These are phyloP conservation scores for Macropus fuliginosus DNA, from an alignment of 2,797 vertebrate species.

Conservation along the genomic window DNA sequence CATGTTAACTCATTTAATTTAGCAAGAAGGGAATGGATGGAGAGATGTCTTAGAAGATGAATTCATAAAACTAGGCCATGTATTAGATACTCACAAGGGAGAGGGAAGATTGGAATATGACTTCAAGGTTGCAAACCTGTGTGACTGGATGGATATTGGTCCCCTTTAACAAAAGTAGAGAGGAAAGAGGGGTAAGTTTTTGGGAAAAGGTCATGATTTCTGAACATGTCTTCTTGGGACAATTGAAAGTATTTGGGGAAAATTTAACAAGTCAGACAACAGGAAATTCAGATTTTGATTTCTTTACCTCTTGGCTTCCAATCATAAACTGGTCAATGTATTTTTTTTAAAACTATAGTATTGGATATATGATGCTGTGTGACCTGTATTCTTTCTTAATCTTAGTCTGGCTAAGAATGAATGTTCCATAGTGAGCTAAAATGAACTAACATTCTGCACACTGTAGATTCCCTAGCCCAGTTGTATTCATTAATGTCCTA, in stretches of 20 bases:
- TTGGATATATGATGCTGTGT: constrained; percentile 9
- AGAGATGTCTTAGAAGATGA: not conserved
- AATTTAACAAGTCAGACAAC: constrained; percentile 7
- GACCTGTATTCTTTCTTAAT: constrained; percentile 44
- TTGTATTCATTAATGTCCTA: constrained; percentile 69
- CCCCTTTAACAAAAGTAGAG: not conserved
- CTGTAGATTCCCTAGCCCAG: constrained; percentile 46
- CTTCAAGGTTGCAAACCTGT: not conserved
- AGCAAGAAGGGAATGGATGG: not conserved
- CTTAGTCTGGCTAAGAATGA: constrained; percentile 54
- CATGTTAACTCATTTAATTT: not conserved
- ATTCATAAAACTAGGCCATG: not conserved
- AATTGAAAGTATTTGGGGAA: constrained; percentile 34
- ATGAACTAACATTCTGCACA: constrained; percentile 4
- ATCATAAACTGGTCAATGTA: not conserved
- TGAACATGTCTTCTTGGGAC: constrained; percentile 36
- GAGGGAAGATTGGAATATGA: not conserved
- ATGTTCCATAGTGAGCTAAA: constrained; percentile 55
- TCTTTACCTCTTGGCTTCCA: constrained; percentile 23
- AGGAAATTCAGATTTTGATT: constrained; percentile 39
- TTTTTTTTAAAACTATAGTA: constrained; percentile 49
- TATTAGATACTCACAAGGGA: not conserved
- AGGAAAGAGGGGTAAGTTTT: not conserved
- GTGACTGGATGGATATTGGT: not conserved
- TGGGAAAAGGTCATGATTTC: not conserved